Evolutionary conservation across 1,140 invertebrate genomes (phyloP).

Genomic region (Rhagoletis pomonella): DNA sequence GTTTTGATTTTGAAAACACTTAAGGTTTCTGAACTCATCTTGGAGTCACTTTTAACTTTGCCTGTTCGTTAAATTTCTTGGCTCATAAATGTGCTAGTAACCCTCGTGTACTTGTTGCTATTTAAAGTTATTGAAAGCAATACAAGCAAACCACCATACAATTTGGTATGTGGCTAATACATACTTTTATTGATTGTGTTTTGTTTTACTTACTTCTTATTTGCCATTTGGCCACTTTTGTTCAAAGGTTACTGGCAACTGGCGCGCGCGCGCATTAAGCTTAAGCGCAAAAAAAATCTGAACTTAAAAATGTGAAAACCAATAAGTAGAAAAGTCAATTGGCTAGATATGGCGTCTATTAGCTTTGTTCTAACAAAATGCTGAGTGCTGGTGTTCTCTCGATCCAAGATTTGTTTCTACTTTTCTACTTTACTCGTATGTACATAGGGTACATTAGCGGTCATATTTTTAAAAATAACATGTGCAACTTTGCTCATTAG

Average conservation of each 20-base stretch:
- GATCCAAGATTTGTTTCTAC: too few species aligned
- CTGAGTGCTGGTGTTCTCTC: too few species aligned
- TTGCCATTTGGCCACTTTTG: slow-evolving; percentile 20
- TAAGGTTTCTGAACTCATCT: too few species aligned
- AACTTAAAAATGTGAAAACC: slow-evolving; percentile 14
- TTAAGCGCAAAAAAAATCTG: background rate
- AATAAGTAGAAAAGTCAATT: background rate
- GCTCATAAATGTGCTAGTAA: background rate
- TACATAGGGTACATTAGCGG: too few species aligned
- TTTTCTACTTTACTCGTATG: too few species aligned
- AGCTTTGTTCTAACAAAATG: too few species aligned
- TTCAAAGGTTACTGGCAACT: slow-evolving; percentile 48
- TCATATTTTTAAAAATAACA: too few species aligned
- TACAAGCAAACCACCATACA: background rate
- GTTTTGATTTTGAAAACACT: too few species aligned
- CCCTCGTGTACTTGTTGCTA: background rate
- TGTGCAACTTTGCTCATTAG: too few species aligned
- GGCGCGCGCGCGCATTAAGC: slow-evolving; percentile 23
- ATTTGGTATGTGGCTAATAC: background rate
- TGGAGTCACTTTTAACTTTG: too few species aligned
- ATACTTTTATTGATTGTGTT: slow-evolving; percentile 11
- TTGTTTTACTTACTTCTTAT: background rate
- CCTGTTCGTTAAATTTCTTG: too few species aligned
- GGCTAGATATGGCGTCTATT: background rate
- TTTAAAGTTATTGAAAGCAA: background rate